These are phyloP conservation scores for Serranus cabrilla DNA, from an alignment of 2,797 vertebrate species.

Conservation along the genomic window DNA sequence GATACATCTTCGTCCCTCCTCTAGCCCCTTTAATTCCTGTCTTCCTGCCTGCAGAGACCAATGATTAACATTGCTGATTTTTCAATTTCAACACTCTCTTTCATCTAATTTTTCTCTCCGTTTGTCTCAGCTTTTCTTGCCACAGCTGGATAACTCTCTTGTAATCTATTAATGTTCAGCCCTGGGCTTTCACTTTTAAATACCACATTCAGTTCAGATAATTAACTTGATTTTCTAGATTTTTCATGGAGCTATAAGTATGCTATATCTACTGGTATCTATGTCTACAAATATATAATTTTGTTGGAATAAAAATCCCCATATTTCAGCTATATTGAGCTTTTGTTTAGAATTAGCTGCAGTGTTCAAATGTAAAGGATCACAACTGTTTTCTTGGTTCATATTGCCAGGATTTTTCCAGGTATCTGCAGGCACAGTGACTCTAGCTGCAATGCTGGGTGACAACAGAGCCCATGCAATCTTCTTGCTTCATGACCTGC, in stretches of 20 bases:
- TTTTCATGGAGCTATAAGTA: not conserved
- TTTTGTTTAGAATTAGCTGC: not conserved
- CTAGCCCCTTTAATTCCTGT: slow-evolving; percentile 34
- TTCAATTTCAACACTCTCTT: slow-evolving; percentile 19
- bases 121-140: slow-evolving; percentile 9
- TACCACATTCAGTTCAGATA: slow-evolving; percentile 8
- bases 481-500: slow-evolving; percentile 53
- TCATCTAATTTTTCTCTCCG: slow-evolving; percentile 5
- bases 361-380: not conserved
- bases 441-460: slow-evolving; percentile 48
- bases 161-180: slow-evolving; percentile 11
- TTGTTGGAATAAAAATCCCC: not conserved
- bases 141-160: slow-evolving; percentile 5
- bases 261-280: not conserved
- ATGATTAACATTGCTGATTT: slow-evolving; percentile 36
- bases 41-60: slow-evolving; percentile 44
- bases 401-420: slow-evolving; percentile 22
- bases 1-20: slow-evolving; percentile 62
- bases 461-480: slow-evolving; percentile 58
- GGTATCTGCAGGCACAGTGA: slow-evolving; percentile 16
- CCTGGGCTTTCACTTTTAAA: slow-evolving; percentile 1
- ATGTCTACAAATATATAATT: not conserved
- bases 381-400: slow-evolving; percentile 8
- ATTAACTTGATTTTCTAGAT: slow-evolving; percentile 14
- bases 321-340: not conserved